A percentile compares a stretch with the other conserved stretches of the same genome.
These are phyloP conservation scores for Neodiprion virginianus DNA, from an alignment of 1,140 invertebrate genomes.

Conservation along the genomic window DNA sequence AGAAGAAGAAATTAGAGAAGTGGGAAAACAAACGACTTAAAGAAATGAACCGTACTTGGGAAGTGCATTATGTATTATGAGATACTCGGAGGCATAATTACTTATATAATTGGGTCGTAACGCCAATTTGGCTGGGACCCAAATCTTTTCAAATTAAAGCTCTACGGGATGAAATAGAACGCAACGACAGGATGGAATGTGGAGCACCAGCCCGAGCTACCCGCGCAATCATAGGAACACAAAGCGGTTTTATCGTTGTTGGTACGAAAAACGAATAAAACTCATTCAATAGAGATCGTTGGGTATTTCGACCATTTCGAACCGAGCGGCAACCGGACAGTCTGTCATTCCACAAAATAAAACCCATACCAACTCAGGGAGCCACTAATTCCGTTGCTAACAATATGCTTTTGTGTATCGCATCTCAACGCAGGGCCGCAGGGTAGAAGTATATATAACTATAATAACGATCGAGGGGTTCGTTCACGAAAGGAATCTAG, in stretches of 20 bases:
- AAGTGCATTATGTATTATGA: not conserved
- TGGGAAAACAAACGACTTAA: too few species aligned
- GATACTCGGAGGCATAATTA: not conserved
- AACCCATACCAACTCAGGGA: not conserved
- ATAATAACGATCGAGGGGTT: not conserved
- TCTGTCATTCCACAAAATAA: not conserved
- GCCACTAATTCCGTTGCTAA: slow-evolving; percentile 10
- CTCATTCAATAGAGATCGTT: slow-evolving; percentile 5
- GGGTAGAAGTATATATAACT: not conserved
- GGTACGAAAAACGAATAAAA: slow-evolving; percentile 4
- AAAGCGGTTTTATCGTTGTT: slow-evolving; percentile 4
- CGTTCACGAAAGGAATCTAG: not conserved
- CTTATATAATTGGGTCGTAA: not conserved
- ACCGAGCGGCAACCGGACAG: not conserved
- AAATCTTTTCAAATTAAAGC: slow-evolving; percentile 1
- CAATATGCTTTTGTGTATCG: slow-evolving; percentile 13
- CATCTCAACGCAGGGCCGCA: not conserved
- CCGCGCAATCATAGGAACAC: slow-evolving; percentile 6
- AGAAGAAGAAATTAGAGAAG: too few species aligned
- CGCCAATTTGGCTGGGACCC: not conserved
- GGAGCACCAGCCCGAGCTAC: not conserved
- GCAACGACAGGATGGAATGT: not conserved
- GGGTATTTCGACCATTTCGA: slow-evolving; percentile 5
- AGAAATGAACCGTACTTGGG: too few species aligned
- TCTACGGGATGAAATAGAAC: slow-evolving; percentile 1